A percentile compares a stretch with the other conserved stretches of the same genome.
phyloP scores from a whole-genome alignment of 2,113 vertebrate genomes.

The Vimba vimba region DNA sequence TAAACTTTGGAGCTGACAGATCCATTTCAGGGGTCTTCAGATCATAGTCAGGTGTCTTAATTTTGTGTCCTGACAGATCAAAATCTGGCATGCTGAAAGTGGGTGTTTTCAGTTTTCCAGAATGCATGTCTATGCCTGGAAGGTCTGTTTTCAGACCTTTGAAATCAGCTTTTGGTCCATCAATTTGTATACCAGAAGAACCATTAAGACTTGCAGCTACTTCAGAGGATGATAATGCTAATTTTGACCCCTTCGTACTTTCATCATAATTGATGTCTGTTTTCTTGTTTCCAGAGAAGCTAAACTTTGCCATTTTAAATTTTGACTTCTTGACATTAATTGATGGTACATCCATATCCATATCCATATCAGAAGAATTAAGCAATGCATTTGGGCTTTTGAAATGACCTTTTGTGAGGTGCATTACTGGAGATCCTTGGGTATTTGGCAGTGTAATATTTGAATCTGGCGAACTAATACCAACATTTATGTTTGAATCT shows the following conservation, averaged over 20 bases:
- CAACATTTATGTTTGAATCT: constrained; percentile 1
- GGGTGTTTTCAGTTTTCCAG: constrained; percentile 47
- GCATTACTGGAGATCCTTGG: neutral
- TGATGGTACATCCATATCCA: constrained; percentile 58
- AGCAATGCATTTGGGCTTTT: constrained; percentile 22
- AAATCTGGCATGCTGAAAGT: constrained; percentile 56
- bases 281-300: neutral
- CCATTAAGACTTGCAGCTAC: neutral
- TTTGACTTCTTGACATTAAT: constrained; percentile 17
- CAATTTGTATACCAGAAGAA: constrained; percentile 10
- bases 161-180: constrained; percentile 6
- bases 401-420: constrained; percentile 6
- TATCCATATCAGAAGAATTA: constrained; percentile 58
- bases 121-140: constrained; percentile 60
- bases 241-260: neutral
- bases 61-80: constrained; percentile 40
- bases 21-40: constrained; percentile 2
- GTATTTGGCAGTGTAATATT: neutral
- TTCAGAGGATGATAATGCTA: neutral
- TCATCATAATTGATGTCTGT: neutral
- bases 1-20: constrained; percentile 61
- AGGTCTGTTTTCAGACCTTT: constrained; percentile 49
- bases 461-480: neutral
- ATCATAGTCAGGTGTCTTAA: constrained; percentile 58
- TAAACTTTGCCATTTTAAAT: constrained; percentile 49